These are phyloP conservation scores for Columba livia DNA, from an alignment of 2,113 vertebrate species.

Conservation along the genomic window DNA sequence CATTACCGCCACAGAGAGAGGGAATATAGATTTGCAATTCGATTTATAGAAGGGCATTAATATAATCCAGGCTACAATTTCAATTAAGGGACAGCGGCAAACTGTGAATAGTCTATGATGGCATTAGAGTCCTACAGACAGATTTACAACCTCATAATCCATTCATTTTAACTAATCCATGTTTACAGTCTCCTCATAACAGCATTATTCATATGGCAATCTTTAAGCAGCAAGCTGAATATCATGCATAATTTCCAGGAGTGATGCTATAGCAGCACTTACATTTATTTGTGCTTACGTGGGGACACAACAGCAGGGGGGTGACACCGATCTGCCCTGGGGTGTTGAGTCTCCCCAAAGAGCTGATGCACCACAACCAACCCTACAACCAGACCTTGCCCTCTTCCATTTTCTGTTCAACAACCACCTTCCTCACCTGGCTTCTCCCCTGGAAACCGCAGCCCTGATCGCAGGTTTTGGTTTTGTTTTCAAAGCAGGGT, in stretches of 20 bases:
- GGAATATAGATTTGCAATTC: conserved; percentile 41
- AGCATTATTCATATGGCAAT: conserved; percentile 61
- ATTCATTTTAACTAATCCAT: conserved; percentile 64
- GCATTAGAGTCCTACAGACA: conserved; percentile 62
- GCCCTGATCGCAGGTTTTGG: neutral
- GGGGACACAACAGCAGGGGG: accelerated
- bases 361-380: neutral
- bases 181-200: conserved; percentile 68
- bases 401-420: neutral
- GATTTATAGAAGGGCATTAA: conserved; percentile 63
- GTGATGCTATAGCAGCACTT: neutral
- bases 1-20: neutral
- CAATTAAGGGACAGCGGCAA: conserved; percentile 65
- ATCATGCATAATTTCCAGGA: conserved; percentile 41
- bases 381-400: neutral
- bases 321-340: neutral
- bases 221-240: conserved; percentile 36
- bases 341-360: neutral
- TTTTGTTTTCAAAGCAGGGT: neutral
- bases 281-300: accelerated
- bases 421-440: neutral
- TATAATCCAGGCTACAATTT: conserved; percentile 57
- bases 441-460: neutral
- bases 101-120: conserved; percentile 55
- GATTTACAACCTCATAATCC: conserved; percentile 68